phyloP scores from a whole-genome alignment of 2,888 invertebrate species.

The Pelosia muscerda region DNA sequence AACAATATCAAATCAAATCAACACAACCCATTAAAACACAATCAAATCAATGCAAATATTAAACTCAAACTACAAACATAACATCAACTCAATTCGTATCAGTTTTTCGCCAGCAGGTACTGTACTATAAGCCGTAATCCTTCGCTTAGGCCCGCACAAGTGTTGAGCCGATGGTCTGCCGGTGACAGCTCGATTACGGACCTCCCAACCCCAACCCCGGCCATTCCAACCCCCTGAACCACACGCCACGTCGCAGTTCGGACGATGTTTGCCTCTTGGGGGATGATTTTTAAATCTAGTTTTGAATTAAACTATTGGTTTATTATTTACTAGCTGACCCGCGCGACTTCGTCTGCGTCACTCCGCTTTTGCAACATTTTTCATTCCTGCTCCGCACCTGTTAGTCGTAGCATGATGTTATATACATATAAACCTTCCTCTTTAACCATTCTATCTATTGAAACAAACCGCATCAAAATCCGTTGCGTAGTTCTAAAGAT shows the following conservation, averaged over 20 bases:
- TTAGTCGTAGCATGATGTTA: too few species aligned
- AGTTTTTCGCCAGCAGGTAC: slow-evolving; percentile 40
- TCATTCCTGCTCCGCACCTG: too few species aligned
- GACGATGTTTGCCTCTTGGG: slow-evolving; percentile 47
- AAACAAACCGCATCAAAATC: too few species aligned
- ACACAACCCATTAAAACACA: too few species aligned
- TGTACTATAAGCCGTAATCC: slow-evolving; percentile 55
- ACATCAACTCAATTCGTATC: slow-evolving; percentile 13
- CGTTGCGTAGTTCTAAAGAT: too few species aligned
- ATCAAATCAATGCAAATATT: too few species aligned
- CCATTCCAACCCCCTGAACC: slow-evolving; percentile 26
- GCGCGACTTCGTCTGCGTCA: too few species aligned
- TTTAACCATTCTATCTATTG: too few species aligned
- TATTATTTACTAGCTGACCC: not conserved
- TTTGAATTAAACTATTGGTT: slow-evolving; percentile 9
- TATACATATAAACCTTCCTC: too few species aligned
- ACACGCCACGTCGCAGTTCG: slow-evolving; percentile 39
- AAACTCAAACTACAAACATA: not conserved
- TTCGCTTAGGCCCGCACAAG: slow-evolving; percentile 56
- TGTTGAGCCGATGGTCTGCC: slow-evolving; percentile 55
- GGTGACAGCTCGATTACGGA: slow-evolving; percentile 62
- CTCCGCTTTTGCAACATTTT: too few species aligned
- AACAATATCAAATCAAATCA: too few species aligned
- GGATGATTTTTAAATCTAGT: slow-evolving; percentile 38
- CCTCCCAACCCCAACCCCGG: slow-evolving; percentile 28